Base-by-base conservation (phyloP, 2,113 vertebrate genomes). In the Sceloporus tristichus region DNA sequence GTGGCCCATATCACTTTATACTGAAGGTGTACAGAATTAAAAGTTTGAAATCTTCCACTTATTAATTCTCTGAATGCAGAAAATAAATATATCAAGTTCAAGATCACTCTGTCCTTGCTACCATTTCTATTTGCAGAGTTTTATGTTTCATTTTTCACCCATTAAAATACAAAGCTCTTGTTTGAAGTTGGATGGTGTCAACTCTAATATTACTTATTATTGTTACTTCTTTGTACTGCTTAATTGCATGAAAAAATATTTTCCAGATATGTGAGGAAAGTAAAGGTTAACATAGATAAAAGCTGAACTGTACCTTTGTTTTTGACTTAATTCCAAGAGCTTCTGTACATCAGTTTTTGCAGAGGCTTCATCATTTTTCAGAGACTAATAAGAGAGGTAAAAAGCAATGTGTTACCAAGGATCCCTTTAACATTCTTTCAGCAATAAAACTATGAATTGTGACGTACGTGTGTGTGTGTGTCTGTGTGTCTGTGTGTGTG, bases 251-350 rank as follows among this genome's bases (percentile, higher is more conserved):
- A 9, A 82, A 89, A 88, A 13, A n/a, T 79, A 1, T 9, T 87
- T 92, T 74, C 18, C 42, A 40, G 10, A 74, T 53, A 38, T 66
- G 77, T 85, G 87, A 0, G 0, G 19, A 70, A 91, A 86, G 23
- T 79, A 14, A 85, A 25, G 1, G 6, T 23, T 62, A 16, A 5
- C 40, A 27, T 25, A 65, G 29, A 74, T 40, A 84, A 78, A 54
- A 42, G 1, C 0, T 1, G 9, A 11, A 1, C 68, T 90, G 96
- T 98, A 99, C 99, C 98, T 98, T 96, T 99, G 98, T 92, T 98
- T 99, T 96, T 98, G 97, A 95, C 98, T 98, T 94, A 99, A 95
- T 94, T 98, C 98, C 96, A 99, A 96, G 91, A 99, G 98, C 89
- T 98, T 98, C 95, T 98, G 98, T 75, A 99, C 98, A 91, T 99